Conservation (phyloP, 1,140 invertebrate genomes). For the Plectrocnemia conspersa region DNA sequence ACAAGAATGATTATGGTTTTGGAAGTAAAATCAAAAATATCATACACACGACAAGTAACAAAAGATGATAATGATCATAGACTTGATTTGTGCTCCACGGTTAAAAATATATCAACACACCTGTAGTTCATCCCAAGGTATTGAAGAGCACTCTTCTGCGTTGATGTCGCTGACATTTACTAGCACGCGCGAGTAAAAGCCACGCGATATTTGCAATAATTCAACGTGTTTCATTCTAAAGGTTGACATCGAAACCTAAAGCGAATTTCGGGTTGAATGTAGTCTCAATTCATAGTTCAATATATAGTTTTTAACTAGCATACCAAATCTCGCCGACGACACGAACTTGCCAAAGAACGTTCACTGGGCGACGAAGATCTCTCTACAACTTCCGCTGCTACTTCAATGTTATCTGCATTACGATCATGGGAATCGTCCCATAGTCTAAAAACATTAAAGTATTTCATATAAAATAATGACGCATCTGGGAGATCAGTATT, state of each 20-base stretch:
- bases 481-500: too few species aligned
- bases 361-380: slow-evolving; percentile 69
- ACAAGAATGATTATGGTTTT: too few species aligned
- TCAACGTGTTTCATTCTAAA: slow-evolving; percentile 80
- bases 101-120: slow-evolving; percentile 50
- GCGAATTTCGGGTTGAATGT: not conserved
- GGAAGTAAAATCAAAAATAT: too few species aligned
- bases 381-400: slow-evolving; percentile 81
- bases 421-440: slow-evolving; percentile 38
- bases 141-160: slow-evolving; percentile 77
- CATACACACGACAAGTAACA: not conserved
- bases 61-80: not conserved
- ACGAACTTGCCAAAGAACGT: slow-evolving; percentile 72
- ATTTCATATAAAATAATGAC: too few species aligned
- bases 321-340: slow-evolving; percentile 71
- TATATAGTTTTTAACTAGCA: slow-evolving; percentile 34
- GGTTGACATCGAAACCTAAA: slow-evolving; percentile 74
- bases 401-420: slow-evolving; percentile 56
- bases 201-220: slow-evolving; percentile 73
- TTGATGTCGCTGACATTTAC: slow-evolving; percentile 71
- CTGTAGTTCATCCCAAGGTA: slow-evolving; percentile 93
- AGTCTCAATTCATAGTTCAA: slow-evolving; percentile 42
- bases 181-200: slow-evolving; percentile 67
- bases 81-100: not conserved
- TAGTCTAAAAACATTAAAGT: slow-evolving; percentile 18